Base-by-base conservation (phyloP, 2,113 vertebrate genomes). In the Eulemur macaco region DNA sequence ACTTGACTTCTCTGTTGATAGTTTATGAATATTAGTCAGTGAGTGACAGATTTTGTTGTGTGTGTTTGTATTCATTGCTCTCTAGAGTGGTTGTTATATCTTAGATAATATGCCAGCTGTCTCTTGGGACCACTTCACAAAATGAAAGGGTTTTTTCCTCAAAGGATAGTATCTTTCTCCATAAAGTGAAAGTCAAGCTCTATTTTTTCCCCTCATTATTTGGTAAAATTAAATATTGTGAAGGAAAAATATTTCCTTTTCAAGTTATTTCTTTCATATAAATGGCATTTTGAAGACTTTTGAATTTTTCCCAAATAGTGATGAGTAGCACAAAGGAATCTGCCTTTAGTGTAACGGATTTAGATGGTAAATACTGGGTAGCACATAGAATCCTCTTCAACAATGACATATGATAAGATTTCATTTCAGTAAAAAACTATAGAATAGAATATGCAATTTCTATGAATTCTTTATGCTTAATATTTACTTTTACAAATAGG, bases 1-100 rank as follows among this genome's bases (percentile, higher is more conserved):
- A 97, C 54, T 11, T 83, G 92, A 71, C 97, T 98, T 97, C 47
- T 97, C 37, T 96, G 42, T 90, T 90, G 96, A 97, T 95, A 78
- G 78, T 73, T 78, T 21, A 95, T 91, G 63, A 87, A 80, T 97
- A 39, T 95, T n/a, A 97, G 93, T 94, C 39, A 89, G 4, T 95
- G 80, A 97, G 52, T 69, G 91, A 60, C 96, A 95, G 97, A 96
- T 56, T 96, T 83, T 42, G 31, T 84, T 97, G 80, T 87, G 84
- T 63, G 81, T 78, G 3, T 95, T 96, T 97, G 25, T 82, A 92
- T 97, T 98, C 84, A 42, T 90, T 74, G 85, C 94, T 78, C 69
- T 96, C 27, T 81, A 37, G 25, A 92, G 47, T 97, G 9, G 8
- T 84, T 91, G 63, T 71, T 96, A 18, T 39, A 95, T 47, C 37